Evolutionary conservation across 2,113 vertebrate species (phyloP).

Genomic region (Oenanthe melanoleuca): DNA sequence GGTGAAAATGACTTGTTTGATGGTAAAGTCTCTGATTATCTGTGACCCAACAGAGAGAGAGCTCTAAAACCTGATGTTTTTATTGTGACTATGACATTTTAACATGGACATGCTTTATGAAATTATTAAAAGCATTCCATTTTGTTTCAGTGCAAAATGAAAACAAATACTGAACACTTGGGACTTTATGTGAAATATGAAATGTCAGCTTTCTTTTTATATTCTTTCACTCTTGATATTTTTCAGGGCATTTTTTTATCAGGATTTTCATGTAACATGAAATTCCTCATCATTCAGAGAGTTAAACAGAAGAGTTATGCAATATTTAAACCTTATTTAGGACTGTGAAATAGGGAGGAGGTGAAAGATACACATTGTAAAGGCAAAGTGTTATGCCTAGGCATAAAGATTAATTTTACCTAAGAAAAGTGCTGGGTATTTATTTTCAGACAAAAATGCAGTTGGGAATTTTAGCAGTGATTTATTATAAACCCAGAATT

Average conservation of each 20-base stretch:
- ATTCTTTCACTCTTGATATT: background rate
- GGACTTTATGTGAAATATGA: background rate
- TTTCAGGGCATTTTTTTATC: background rate
- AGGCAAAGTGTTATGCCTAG: conserved; percentile 14
- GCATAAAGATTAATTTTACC: conserved; percentile 9
- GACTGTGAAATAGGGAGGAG: conserved; percentile 37
- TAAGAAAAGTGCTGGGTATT: background rate
- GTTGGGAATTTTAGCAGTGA: background rate
- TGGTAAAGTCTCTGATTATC: background rate
- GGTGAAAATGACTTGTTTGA: background rate
- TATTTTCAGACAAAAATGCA: conserved; percentile 8
- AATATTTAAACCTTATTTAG: conserved; percentile 45
- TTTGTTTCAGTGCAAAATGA: background rate
- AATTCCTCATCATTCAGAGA: background rate
- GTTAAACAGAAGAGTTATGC: conserved; percentile 7
- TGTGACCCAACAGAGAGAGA: background rate
- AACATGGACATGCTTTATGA: background rate
- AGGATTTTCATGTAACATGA: background rate
- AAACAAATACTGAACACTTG: background rate
- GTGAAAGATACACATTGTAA: conserved; percentile 23
- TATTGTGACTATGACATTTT: background rate
- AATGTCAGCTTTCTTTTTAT: background rate
- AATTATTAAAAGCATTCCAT: background rate
- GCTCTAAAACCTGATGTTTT: background rate
- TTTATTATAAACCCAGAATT: background rate